These are phyloP conservation scores for Coracopsis vasa DNA, from an alignment of 2,113 vertebrate species.

Conservation along the genomic window DNA sequence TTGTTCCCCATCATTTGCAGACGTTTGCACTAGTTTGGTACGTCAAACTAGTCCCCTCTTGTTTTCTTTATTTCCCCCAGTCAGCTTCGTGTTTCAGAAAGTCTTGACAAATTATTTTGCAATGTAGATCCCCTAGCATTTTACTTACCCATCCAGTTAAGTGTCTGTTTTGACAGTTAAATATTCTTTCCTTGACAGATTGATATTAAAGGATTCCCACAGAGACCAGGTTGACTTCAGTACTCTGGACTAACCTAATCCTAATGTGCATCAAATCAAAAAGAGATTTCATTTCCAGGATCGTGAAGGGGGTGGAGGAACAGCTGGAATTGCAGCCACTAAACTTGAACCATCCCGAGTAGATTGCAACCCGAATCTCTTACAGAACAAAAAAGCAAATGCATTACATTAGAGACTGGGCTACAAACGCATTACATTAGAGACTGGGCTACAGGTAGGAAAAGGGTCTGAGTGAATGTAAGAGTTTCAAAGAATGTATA, in stretches of 20 bases:
- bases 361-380: neutral
- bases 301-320: neutral
- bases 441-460: neutral
- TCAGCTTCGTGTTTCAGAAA: neutral
- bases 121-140: neutral
- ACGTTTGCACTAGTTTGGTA: neutral
- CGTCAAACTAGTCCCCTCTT: neutral
- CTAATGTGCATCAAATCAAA: neutral
- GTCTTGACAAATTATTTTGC: neutral
- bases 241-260: neutral
- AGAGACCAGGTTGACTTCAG: neutral
- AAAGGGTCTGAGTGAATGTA: neutral
- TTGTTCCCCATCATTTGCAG: neutral
- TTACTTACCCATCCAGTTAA: neutral
- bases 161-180: neutral
- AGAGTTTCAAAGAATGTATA: neutral
- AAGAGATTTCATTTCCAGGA: neutral
- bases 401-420: no score
- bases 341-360: neutral
- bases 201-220: neutral
- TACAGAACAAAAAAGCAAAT: neutral
- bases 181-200: neutral
- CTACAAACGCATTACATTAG: neutral
- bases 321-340: neutral
- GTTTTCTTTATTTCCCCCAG: neutral